Evolutionary conservation across 2,113 vertebrate species (phyloP).

Genomic region (Megaceryle torquata): DNA sequence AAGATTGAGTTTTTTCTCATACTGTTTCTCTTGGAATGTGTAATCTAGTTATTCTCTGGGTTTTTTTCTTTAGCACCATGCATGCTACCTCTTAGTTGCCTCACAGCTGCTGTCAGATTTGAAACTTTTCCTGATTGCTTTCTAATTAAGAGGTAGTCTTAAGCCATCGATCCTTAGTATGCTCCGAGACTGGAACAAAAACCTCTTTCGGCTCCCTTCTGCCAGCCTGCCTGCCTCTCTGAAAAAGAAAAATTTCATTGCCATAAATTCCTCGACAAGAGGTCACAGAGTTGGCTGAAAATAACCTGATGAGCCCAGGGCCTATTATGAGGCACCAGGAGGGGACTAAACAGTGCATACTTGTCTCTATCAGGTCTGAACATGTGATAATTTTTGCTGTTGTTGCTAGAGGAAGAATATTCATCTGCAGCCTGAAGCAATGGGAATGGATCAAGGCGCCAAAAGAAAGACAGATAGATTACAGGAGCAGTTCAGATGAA

Average conservation of each 20-base stretch:
- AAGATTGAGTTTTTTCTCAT: neutral
- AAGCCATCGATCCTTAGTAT: neutral
- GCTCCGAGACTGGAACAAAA: neutral
- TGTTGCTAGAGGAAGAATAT: neutral
- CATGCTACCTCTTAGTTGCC: neutral
- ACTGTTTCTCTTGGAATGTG: neutral
- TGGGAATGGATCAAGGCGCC: neutral
- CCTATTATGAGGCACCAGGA: neutral
- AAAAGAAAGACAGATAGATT: neutral
- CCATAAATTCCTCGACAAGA: neutral
- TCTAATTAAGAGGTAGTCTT: slow-evolving; percentile 31
- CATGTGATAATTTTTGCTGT: neutral
- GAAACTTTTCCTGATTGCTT: neutral
- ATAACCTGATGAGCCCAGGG: neutral
- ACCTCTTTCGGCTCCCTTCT: neutral
- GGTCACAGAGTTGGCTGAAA: slow-evolving; percentile 3
- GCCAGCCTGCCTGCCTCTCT: neutral
- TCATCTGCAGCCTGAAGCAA: slow-evolving; percentile 1
- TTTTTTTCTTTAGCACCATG: neutral
- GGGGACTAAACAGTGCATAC: neutral
- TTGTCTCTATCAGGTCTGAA: slow-evolving; percentile 3
- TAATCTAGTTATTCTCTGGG: neutral
- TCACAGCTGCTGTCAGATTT: neutral
- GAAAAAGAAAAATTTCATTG: neutral
- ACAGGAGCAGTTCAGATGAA: neutral